These are phyloP conservation scores for Cyprinella venusta DNA, from an alignment of 2,797 vertebrate species.

Conservation along the genomic window DNA sequence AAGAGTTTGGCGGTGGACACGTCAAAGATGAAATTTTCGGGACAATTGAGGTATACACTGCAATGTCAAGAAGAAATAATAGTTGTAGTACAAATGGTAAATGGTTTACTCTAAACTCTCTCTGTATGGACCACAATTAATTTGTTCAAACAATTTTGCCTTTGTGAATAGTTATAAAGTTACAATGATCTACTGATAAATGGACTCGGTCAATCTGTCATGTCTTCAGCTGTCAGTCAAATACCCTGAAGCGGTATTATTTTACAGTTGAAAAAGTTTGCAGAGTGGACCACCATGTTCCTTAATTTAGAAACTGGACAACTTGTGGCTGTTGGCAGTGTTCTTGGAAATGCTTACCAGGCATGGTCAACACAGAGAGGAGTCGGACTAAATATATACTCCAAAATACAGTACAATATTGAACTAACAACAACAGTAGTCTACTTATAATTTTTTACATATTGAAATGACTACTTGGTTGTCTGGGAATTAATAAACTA, in stretches of 20 bases:
- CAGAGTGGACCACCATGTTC: conserved; percentile 27
- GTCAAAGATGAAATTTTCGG: conserved; percentile 97
- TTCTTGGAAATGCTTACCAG: conserved; percentile 47
- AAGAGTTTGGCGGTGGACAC: conserved; percentile 96
- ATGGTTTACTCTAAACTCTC: background rate
- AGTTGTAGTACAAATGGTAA: background rate
- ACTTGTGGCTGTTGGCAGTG: conserved; percentile 30
- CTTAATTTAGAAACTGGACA: conserved; percentile 26
- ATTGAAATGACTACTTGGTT: background rate
- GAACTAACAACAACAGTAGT: background rate
- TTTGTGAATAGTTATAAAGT: background rate
- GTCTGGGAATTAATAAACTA: background rate
- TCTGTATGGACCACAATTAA: background rate
- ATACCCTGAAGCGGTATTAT: conserved; percentile 16
- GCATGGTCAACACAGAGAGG: conserved; percentile 16
- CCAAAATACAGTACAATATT: background rate
- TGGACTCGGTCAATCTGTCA: background rate
- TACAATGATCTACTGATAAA: background rate
- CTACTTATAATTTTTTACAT: background rate
- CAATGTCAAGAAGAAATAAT: background rate
- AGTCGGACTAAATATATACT: conserved; percentile 24
- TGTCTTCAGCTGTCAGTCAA: conserved; percentile 12
- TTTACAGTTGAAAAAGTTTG: conserved; percentile 11
- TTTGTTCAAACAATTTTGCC: background rate
- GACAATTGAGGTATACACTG: conserved; percentile 85